These are phyloP conservation scores for Pyrocoelia pectoralis DNA, from an alignment of 2,888 invertebrate genomes.

Conservation along the genomic window DNA sequence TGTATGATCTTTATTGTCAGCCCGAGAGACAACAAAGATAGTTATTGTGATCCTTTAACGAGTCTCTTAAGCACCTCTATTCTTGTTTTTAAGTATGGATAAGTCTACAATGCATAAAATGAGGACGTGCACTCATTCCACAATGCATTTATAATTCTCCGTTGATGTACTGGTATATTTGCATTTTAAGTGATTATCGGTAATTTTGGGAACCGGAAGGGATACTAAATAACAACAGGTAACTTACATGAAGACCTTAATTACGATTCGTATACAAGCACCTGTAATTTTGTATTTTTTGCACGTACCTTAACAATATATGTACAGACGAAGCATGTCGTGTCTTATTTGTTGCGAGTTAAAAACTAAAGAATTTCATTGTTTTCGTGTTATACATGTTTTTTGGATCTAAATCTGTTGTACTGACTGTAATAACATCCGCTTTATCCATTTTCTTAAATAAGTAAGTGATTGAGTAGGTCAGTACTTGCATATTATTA, in stretches of 20 bases:
- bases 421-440: no score
- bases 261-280: constrained; percentile 20
- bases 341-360: constrained; percentile 17
- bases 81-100: constrained; percentile 41
- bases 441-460: neutral
- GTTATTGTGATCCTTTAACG: constrained; percentile 57
- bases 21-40: constrained; percentile 52
- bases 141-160: neutral
- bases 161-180: neutral
- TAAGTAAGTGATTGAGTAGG: constrained; percentile 5
- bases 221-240: constrained; percentile 16
- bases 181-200: constrained; percentile 24
- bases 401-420: neutral
- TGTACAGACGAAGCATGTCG: constrained; percentile 11
- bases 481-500: constrained; percentile 2
- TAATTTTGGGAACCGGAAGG: no score
- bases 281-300: constrained; percentile 33
- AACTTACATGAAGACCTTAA: constrained; percentile 26
- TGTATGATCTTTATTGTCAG: constrained; percentile 55
- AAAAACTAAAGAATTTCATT: constrained; percentile 23
- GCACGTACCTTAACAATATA: neutral
- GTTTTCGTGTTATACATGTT: neutral
- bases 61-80: constrained; percentile 51
- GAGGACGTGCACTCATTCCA: constrained; percentile 23
- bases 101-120: constrained; percentile 28